Evolutionary conservation across 2,113 vertebrate genomes (phyloP), one percentile per base, ranked within the genome.

Genomic region (Hypomesus transpacificus): DNA sequence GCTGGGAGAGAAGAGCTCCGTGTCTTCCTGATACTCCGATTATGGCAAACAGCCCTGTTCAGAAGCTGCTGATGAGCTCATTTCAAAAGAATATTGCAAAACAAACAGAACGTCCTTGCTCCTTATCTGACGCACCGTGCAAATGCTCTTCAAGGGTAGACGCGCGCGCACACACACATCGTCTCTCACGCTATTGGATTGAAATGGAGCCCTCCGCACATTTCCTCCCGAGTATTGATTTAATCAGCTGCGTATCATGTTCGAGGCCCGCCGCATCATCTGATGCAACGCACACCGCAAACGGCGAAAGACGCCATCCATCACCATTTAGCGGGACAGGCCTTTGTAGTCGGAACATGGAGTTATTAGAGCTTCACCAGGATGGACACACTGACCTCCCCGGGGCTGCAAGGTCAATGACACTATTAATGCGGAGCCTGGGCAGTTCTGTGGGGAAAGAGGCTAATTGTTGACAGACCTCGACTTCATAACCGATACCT

Each of bases 181-280:
- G 31, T 46, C 59, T 58, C 69, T 20, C 63, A 77, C 70, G 84
- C 89, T 89, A 90, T 88, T 89, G 89, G 84, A 88, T 82, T 87
- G 88, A 88, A 89, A 89, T 86, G 81, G 86, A 89, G 74, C 80
- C 80, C 71, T 59, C 81, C 51, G 20, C 83, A 87, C 85, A 88
- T 90, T 90, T 90, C 89, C 89, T 90, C 66, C 39, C 46, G 87
- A 88, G 88, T 90, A 90, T 90, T 89, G 89, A 90, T 90, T 88
- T 84, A 90, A 90, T 90, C 88, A 88, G 87, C 84, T 80, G 87
- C 69, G 71, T 88, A 89, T 90, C 88, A 88, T 89, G 89, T 89
- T 87, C 83, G 86, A 81, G 81, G 84, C 88, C 84, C 26, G 76
- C 84, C 14, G 76, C 86, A 88, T 88, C 89, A 89, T 88, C 81